phyloP scores from a whole-genome alignment of 2,888 invertebrate genomes.

The Agriopis aurantiaria region DNA sequence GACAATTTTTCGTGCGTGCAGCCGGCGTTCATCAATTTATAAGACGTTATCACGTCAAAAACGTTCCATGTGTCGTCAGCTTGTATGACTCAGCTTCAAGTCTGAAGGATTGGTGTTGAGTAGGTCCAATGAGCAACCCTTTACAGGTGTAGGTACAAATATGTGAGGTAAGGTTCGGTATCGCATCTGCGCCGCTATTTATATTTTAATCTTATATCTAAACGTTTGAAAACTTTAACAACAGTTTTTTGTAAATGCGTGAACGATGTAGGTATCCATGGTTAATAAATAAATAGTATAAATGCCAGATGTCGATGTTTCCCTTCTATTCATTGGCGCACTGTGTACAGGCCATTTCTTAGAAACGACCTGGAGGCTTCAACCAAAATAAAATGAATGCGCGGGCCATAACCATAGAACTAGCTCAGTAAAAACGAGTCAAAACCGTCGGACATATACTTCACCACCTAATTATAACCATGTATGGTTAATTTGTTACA shows the following conservation, averaged over 20 bases:
- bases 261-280: constrained; percentile 36
- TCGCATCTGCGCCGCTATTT: constrained; percentile 47
- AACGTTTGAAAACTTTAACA: constrained; percentile 48
- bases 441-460: too few species aligned
- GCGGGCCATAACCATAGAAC: too few species aligned
- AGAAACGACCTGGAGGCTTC: constrained; percentile 31
- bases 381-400: too few species aligned
- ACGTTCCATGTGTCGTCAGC: too few species aligned
- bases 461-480: too few species aligned
- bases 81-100: too few species aligned
- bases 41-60: too few species aligned
- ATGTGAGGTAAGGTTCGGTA: constrained; percentile 20
- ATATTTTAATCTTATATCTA: constrained; percentile 45
- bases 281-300: constrained; percentile 50
- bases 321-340: constrained; percentile 5
- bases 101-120: not conserved
- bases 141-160: constrained; percentile 4
- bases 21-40: too few species aligned
- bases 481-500: too few species aligned
- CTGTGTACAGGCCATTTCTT: constrained; percentile 28
- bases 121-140: not conserved
- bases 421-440: too few species aligned
- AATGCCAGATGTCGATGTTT: constrained; percentile 37
- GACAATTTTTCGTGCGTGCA: too few species aligned
- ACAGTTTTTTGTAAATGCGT: constrained; percentile 52